These are phyloP conservation scores for Pogonognathellus flavescens DNA, from an alignment of 1,140 invertebrate genomes.

Conservation along the genomic window DNA sequence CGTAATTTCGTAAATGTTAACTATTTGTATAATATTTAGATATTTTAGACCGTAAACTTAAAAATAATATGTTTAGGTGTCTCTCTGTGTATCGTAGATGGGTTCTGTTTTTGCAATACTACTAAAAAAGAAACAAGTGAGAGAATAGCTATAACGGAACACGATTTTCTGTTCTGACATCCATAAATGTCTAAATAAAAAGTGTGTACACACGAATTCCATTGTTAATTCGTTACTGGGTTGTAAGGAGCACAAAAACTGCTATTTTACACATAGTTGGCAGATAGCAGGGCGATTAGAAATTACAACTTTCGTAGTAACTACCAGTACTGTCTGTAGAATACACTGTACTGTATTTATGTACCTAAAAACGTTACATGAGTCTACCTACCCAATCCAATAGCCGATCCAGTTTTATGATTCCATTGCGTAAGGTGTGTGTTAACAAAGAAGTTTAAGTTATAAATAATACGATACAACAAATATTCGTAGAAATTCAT, in stretches of 20 bases:
- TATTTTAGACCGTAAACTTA: too few relatives aligned
- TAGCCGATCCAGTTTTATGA: slow-evolving; percentile 38
- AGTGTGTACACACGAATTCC: background rate
- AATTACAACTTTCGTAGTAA: slow-evolving; percentile 5
- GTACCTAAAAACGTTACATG: slow-evolving; percentile 4
- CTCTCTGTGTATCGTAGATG: too few relatives aligned
- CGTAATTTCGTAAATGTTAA: background rate
- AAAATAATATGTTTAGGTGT: too few relatives aligned
- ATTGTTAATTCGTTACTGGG: background rate
- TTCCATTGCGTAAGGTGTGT: slow-evolving; percentile 3
- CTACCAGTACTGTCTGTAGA: slow-evolving; percentile 23
- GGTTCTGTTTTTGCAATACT: background rate
- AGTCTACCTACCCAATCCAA: slow-evolving; percentile 38
- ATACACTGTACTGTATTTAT: slow-evolving; percentile 36
- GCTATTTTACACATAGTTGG: background rate
- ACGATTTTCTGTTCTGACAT: background rate
- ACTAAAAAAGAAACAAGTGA: background rate
- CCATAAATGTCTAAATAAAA: background rate
- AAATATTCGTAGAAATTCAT: background rate
- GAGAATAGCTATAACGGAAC: background rate
- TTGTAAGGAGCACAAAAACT: background rate
- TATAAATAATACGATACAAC: slow-evolving; percentile 1
- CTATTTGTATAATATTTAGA: background rate
- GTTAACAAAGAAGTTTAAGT: background rate
- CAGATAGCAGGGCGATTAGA: background rate